phyloP scores from a whole-genome alignment of 2,113 vertebrate species.

The Mungos mungo region DNA sequence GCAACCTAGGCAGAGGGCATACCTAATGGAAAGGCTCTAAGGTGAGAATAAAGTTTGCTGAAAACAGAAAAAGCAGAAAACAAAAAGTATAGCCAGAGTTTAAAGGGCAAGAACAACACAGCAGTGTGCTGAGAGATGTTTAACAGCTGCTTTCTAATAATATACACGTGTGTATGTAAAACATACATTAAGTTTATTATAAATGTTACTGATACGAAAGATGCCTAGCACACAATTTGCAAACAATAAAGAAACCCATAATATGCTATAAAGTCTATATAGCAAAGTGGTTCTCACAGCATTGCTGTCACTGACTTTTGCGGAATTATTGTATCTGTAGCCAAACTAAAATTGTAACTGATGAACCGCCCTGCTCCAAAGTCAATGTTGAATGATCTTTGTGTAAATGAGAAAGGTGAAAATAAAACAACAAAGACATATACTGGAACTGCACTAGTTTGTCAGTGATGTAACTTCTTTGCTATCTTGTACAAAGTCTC shows the following conservation, averaged over 20 bases:
- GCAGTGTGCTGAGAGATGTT: not conserved
- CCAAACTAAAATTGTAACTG: not conserved
- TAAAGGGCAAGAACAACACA: not conserved
- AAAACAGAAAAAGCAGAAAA: not conserved
- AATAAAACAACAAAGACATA: not conserved
- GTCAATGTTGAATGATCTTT: not conserved
- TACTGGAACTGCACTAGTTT: not conserved
- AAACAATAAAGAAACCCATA: not conserved
- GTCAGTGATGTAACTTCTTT: not conserved
- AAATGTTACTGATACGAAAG: not conserved
- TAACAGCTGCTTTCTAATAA: not conserved
- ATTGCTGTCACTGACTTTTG: not conserved
- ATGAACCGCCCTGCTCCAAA: not conserved
- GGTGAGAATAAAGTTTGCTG: not conserved
- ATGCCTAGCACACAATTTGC: not conserved
- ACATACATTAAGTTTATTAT: not conserved
- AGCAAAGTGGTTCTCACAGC: not conserved
- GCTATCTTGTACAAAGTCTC: not conserved
- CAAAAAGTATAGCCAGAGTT: not conserved
- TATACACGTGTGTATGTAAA: not conserved
- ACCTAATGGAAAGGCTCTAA: not conserved
- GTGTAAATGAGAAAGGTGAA: not conserved
- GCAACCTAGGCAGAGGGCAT: not conserved
- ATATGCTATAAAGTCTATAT: not conserved
- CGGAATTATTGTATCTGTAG: not conserved